Conservation (phyloP, 2,888 invertebrate genomes). For the Vanessa cardui region DNA sequence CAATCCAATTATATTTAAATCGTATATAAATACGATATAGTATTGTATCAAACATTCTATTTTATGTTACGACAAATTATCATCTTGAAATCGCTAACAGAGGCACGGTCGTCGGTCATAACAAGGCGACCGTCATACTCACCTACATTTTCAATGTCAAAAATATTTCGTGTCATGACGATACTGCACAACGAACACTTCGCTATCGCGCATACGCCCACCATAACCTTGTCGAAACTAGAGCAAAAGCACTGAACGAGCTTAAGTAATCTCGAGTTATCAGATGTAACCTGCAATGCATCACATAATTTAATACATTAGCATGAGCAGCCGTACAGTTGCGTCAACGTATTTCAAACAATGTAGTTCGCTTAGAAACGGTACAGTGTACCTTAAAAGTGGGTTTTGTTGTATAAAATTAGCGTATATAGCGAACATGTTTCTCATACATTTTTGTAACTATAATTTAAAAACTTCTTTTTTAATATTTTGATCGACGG, state of each 20-base stretch:
- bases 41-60: not conserved
- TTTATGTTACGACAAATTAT: slow-evolving; percentile 13
- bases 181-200: slow-evolving; percentile 35
- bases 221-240: slow-evolving; percentile 50
- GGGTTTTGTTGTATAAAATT: too few relatives aligned
- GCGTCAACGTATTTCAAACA: slow-evolving; percentile 7
- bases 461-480: too few relatives aligned
- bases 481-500: too few relatives aligned
- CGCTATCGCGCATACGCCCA: slow-evolving; percentile 36
- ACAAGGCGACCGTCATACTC: slow-evolving; percentile 31
- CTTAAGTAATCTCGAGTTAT: slow-evolving; percentile 24
- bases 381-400: not conserved
- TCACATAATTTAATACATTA: slow-evolving; percentile 8
- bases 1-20: not conserved
- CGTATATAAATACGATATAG: not conserved
- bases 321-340: slow-evolving; percentile 1
- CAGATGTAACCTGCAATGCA: slow-evolving; percentile 16
- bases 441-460: too few relatives aligned
- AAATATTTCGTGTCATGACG: slow-evolving; percentile 41
- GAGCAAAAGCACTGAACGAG: slow-evolving; percentile 30
- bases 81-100: slow-evolving; percentile 27
- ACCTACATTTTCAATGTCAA: slow-evolving; percentile 47
- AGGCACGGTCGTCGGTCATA: slow-evolving; percentile 28
- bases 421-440: too few relatives aligned
- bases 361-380: not conserved